These are phyloP conservation scores for Protomyctophum bolini DNA, from an alignment of 2,113 vertebrate species.

Conservation along the genomic window DNA sequence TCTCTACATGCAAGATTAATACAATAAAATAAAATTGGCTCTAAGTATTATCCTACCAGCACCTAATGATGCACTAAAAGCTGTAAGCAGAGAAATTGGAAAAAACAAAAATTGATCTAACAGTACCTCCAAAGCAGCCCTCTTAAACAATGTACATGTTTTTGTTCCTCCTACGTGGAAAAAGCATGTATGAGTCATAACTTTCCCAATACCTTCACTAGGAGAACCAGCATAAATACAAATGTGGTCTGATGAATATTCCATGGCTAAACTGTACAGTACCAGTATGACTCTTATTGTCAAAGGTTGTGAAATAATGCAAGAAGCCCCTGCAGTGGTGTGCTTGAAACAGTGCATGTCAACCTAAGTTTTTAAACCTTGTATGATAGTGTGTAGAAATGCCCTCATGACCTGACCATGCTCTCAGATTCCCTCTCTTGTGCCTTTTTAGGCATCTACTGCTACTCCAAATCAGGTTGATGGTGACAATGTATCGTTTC, in stretches of 20 bases:
- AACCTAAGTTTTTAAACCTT: constrained; percentile 53
- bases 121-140: constrained; percentile 81
- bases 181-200: constrained; percentile 50
- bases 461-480: constrained; percentile 60
- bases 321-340: constrained; percentile 59
- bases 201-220: constrained; percentile 55
- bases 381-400: constrained; percentile 58
- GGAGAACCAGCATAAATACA: constrained; percentile 59
- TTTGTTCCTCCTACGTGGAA: constrained; percentile 62
- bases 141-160: constrained; percentile 75
- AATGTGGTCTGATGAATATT: constrained; percentile 59
- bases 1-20: constrained; percentile 80
- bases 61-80: constrained; percentile 77
- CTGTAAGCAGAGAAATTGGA: constrained; percentile 63
- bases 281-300: constrained; percentile 49
- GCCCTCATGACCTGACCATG: constrained; percentile 38
- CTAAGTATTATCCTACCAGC: constrained; percentile 72
- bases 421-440: constrained; percentile 50
- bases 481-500: constrained; percentile 29
- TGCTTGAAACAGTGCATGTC: constrained; percentile 72
- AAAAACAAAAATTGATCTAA: constrained; percentile 55
- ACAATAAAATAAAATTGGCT: constrained; percentile 70
- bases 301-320: constrained; percentile 34
- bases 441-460: constrained; percentile 30
- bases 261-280: constrained; percentile 69